phyloP scores from a whole-genome alignment of 1,140 invertebrate genomes.

The Nasonia longicornis region DNA sequence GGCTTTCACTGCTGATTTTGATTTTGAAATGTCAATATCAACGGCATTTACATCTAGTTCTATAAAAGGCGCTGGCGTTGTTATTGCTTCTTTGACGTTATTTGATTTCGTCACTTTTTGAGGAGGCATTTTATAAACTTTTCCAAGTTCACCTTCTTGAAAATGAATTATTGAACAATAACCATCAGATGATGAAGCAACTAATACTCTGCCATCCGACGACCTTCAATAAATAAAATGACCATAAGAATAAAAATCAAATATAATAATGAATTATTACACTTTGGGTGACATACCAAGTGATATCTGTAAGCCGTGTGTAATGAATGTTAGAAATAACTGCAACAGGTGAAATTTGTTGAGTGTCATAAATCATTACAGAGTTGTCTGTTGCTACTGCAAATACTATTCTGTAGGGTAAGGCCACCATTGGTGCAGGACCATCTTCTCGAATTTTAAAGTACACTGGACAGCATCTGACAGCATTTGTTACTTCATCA shows the following conservation, averaged over 20 bases:
- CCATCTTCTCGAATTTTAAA: constrained; percentile 77
- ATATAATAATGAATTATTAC: neutral
- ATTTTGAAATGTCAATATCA: constrained; percentile 61
- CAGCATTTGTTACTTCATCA: constrained; percentile 83
- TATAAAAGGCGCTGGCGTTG: constrained; percentile 40
- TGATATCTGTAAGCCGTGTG: constrained; percentile 89
- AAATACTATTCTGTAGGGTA: constrained; percentile 89
- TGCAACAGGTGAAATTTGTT: constrained; percentile 87
- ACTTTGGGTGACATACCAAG: constrained; percentile 77
- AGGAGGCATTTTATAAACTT: constrained; percentile 68
- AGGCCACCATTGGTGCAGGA: constrained; percentile 69
- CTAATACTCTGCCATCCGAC: constrained; percentile 81
- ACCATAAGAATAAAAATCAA: constrained; percentile 15
- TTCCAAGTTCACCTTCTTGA: constrained; percentile 84
- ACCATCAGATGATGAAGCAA: constrained; percentile 94
- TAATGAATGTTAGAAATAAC: constrained; percentile 94
- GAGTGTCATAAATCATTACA: constrained; percentile 92
- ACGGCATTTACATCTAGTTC: constrained; percentile 63
- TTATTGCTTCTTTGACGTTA: constrained; percentile 47
- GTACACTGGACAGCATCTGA: constrained; percentile 83
- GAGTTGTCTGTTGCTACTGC: constrained; percentile 90
- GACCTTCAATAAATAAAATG: constrained; percentile 72
- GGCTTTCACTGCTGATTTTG: constrained; percentile 38
- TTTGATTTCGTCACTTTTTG: constrained; percentile 48
- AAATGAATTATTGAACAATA: constrained; percentile 94